phyloP scores from a whole-genome alignment of 2,113 vertebrate species.

The Calyptomena viridis region DNA sequence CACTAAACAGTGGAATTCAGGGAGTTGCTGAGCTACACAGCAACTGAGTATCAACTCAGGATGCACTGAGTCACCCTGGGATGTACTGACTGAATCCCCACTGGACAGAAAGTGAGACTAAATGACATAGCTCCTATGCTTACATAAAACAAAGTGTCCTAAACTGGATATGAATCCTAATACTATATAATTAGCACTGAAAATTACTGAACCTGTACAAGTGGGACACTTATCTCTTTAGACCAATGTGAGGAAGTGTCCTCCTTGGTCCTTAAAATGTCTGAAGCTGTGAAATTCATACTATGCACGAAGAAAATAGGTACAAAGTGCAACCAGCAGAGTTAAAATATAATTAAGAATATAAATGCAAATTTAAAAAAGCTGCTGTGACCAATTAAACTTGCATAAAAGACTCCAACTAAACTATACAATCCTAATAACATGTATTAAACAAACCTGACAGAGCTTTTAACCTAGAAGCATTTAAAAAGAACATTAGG shows the following conservation, averaged over 20 bases:
- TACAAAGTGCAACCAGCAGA: background rate
- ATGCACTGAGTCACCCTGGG: background rate
- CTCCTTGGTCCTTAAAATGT: background rate
- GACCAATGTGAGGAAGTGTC: background rate
- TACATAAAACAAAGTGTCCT: background rate
- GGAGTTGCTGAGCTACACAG: background rate
- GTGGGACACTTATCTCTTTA: background rate
- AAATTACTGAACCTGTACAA: background rate
- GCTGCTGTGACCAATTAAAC: background rate
- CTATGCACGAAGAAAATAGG: background rate
- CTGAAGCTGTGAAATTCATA: background rate
- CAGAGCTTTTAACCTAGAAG: background rate
- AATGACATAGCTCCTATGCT: background rate
- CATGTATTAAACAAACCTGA: background rate
- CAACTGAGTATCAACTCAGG: background rate
- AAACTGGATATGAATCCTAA: background rate
- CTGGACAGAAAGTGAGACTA: background rate
- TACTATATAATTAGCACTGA: background rate
- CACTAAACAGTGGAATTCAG: background rate
- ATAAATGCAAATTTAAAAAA: background rate
- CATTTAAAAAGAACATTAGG: background rate
- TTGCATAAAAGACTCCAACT: background rate
- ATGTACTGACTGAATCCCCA: background rate
- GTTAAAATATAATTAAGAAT: background rate
- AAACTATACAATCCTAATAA: background rate